A percentile compares a stretch with the other conserved stretches of the same genome.
phyloP scores from a whole-genome alignment of 2,888 invertebrate genomes.

The Netelia melanura region DNA sequence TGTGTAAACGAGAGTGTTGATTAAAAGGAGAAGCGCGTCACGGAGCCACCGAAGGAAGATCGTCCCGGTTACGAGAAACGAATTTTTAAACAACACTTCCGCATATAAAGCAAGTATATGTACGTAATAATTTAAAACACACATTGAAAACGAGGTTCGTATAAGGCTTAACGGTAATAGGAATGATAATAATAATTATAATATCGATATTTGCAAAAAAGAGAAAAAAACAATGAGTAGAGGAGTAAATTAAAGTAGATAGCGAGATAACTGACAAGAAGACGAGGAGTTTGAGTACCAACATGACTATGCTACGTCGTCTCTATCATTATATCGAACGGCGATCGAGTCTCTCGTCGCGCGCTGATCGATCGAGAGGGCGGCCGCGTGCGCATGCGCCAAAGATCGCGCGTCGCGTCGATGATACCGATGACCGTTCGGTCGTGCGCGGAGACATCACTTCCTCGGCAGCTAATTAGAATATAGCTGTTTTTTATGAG shows the following conservation, averaged over 20 bases:
- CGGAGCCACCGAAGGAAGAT: background rate
- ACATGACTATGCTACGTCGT: background rate
- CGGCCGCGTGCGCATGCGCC: conserved; percentile 28
- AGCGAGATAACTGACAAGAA: background rate
- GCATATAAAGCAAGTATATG: background rate
- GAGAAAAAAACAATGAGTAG: background rate
- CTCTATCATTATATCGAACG: background rate
- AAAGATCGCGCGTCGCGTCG: conserved; percentile 48
- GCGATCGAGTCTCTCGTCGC: background rate
- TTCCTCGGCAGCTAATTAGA: conserved; percentile 83
- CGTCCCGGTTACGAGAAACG: background rate
- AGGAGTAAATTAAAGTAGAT: background rate
- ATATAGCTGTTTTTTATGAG: conserved; percentile 85
- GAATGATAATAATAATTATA: background rate
- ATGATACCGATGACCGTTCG: conserved; percentile 53
- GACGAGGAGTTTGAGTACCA: background rate
- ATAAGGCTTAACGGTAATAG: background rate
- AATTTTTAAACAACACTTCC: background rate
- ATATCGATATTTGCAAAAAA: background rate
- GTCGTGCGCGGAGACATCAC: conserved; percentile 73
- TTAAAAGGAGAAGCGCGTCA: background rate
- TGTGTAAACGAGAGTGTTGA: background rate
- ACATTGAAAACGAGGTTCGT: background rate
- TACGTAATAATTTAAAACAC: background rate
- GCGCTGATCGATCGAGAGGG: background rate